Conservation (phyloP, 2,888 invertebrate genomes). For the Poecilus cupreus region DNA sequence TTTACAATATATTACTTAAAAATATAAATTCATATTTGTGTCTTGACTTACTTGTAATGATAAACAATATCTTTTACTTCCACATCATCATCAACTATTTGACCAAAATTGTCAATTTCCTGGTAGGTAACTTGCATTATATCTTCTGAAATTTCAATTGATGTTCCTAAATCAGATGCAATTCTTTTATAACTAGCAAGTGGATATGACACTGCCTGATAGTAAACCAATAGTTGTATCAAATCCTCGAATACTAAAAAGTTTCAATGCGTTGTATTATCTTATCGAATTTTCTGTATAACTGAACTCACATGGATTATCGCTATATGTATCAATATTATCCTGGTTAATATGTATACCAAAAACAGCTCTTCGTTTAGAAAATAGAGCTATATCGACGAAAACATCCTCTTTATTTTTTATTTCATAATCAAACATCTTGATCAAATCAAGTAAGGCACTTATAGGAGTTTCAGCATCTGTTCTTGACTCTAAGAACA, state of each 20-base stretch:
- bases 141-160: background rate
- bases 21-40: too few relatives aligned
- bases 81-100: background rate
- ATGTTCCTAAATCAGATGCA: constrained; percentile 12
- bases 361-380: background rate
- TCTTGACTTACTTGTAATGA: background rate
- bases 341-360: constrained; percentile 2
- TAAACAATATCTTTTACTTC: background rate
- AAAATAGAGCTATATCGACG: background rate
- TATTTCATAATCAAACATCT: background rate
- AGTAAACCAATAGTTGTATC: background rate
- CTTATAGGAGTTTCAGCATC: background rate
- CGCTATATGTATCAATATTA: background rate
- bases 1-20: too few relatives aligned
- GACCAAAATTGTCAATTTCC: background rate
- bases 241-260: constrained; percentile 10
- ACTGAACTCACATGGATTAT: background rate
- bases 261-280: background rate
- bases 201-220: background rate
- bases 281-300: background rate
- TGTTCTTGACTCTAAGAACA: background rate
- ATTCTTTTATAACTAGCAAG: background rate
- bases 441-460: background rate
- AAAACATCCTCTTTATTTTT: background rate
- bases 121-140: background rate